These are phyloP conservation scores for Allacma fusca DNA, from an alignment of 2,888 invertebrate genomes.

Conservation along the genomic window DNA sequence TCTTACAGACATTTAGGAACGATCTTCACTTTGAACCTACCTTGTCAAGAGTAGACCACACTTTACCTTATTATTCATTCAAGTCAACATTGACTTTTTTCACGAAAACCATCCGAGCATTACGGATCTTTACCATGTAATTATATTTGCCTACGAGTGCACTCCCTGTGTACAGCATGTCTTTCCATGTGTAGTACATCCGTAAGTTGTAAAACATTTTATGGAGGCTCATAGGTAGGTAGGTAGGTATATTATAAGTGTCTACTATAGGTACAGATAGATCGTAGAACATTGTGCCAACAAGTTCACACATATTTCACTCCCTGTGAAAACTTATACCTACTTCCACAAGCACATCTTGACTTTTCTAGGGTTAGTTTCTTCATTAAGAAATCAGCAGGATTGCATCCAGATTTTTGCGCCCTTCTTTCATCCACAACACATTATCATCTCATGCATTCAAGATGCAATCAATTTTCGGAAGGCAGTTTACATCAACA, in stretches of 20 bases:
- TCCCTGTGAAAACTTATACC: background rate
- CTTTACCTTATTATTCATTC: constrained; percentile 33
- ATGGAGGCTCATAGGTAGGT: too few relatives aligned
- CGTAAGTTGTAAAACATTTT: too few relatives aligned
- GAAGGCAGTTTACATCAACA: too few relatives aligned
- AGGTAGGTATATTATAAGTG: too few relatives aligned
- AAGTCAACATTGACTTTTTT: constrained; percentile 33
- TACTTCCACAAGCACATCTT: background rate
- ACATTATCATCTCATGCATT: background rate
- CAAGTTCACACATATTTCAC: constrained; percentile 30
- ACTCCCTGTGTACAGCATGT: background rate
- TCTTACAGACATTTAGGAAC: constrained; percentile 2
- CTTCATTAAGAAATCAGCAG: background rate
- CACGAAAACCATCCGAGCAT: constrained; percentile 30
- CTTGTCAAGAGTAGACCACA: constrained; percentile 31
- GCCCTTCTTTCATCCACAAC: background rate
- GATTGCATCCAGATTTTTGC: background rate
- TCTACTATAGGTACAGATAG: too few relatives aligned
- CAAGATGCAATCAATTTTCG: background rate
- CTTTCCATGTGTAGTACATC: too few relatives aligned
- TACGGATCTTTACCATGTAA: constrained; percentile 19
- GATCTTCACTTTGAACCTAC: constrained; percentile 14
- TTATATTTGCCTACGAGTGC: background rate
- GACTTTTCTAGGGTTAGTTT: background rate
- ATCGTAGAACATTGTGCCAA: too few relatives aligned